Evolutionary conservation across 2,888 invertebrate species (phyloP), one percentile per base, ranked within the genome.

Genomic region (Yponomeuta plumbellus): DNA sequence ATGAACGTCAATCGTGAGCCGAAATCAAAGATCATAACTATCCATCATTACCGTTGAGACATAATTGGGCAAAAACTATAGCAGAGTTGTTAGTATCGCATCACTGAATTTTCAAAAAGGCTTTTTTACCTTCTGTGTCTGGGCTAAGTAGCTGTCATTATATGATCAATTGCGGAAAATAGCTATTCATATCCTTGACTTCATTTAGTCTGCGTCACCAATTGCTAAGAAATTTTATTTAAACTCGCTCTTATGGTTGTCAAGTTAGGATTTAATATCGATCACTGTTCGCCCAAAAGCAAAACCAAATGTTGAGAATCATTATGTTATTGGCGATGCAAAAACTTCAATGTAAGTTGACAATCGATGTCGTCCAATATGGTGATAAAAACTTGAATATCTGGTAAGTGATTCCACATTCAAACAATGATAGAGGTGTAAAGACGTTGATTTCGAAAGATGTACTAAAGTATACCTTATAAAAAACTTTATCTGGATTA

Each of bases 401-500:
- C 34, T 34, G 6, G 34, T 34, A 52, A 52, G 2, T 1, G 17
- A 13, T 52, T 52, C 17, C 17, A 52, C 44, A 17, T 52, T 52
- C 5, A 52, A 52, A 52, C 8, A 13, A 34, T 61, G 34, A 61
- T 61, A 13, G 22, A 26, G 61, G 5, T 11, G 22, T 21, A 13
- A 11, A 21, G 13, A 13, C 59, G 61, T 26, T 34, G 61, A 61
- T 61, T 61, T 61, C 34, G n/a, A 11, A 61, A 61, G 17, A 26
- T 17, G 11, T 61, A 26, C 23, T 34, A 20, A 11, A 61, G 23
- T 23, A 34, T 26, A 2, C 23, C 34, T 34, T 52, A 52, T 52
- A 52, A 59, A 22, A 59, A 23, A 26, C 61, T 22, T 66, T 66
- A 66, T 66, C 66, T 21, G 66, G 66, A 66, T 66, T 66, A 66